Evolutionary conservation across 2,888 invertebrate genomes (phyloP).

Genomic region (Nomada ruficornis): DNA sequence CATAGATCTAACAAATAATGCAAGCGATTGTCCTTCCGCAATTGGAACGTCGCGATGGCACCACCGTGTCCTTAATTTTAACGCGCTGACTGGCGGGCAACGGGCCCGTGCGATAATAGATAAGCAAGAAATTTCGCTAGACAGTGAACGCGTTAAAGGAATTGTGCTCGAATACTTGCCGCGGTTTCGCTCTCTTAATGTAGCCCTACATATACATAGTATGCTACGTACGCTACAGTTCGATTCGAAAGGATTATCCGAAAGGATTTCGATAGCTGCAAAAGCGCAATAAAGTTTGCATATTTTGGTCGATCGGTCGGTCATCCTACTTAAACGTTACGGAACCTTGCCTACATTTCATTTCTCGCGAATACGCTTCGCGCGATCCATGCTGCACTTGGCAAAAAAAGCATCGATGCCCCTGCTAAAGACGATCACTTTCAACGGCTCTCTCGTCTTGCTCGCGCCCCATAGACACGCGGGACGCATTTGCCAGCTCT

Average conservation of each 20-base stretch:
- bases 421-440: slow-evolving; percentile 52
- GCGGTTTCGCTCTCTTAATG: slow-evolving; percentile 6
- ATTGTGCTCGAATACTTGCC: not conserved
- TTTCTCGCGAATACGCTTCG: not conserved
- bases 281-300: not conserved
- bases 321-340: slow-evolving; percentile 12
- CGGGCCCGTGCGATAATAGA: too few relatives aligned
- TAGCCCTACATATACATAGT: slow-evolving; percentile 11
- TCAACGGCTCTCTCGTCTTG: slow-evolving; percentile 26
- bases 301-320: slow-evolving; percentile 13
- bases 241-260: not conserved
- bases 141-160: not conserved
- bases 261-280: not conserved
- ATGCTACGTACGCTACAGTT: not conserved
- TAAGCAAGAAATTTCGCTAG: too few relatives aligned
- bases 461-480: slow-evolving; percentile 54
- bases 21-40: too few relatives aligned
- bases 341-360: not conserved
- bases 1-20: too few relatives aligned
- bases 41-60: too few relatives aligned
- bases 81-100: too few relatives aligned
- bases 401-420: slow-evolving; percentile 31
- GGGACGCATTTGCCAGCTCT: slow-evolving; percentile 77
- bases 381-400: slow-evolving; percentile 16
- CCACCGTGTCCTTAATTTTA: too few relatives aligned